Evolutionary conservation across 53 echinoderm and acorn worm species (phyloP).

Genomic region (Apostichopus leukothele): DNA sequence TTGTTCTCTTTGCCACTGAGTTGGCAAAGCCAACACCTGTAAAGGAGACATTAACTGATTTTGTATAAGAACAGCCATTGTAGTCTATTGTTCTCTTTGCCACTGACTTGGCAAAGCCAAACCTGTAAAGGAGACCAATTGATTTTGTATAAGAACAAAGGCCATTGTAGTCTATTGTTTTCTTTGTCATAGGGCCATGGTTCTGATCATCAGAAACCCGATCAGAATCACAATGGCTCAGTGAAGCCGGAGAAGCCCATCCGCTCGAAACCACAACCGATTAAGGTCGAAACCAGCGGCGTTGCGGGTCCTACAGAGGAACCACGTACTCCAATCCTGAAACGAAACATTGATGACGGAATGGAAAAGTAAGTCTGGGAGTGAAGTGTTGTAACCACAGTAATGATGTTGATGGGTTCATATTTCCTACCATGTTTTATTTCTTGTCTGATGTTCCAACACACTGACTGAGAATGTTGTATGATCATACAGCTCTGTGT

Average conservation of each 20-base stretch:
- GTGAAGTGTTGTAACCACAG: background rate
- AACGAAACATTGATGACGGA: slow-evolving; percentile 93
- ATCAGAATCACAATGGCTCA: background rate
- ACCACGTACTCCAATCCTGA: slow-evolving; percentile 66
- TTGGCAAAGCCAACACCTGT: too few species aligned
- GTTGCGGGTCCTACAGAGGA: slow-evolving; percentile 21
- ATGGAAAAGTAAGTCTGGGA: slow-evolving; percentile 84
- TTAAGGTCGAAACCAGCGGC: background rate
- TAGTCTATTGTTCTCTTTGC: too few species aligned
- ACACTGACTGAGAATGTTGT: too few species aligned
- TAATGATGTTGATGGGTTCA: too few species aligned
- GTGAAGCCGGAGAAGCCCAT: background rate
- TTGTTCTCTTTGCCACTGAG: too few species aligned
- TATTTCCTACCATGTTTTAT: too few species aligned
- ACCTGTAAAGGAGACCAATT: background rate
- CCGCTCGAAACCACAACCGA: background rate
- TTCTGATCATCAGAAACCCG: background rate
- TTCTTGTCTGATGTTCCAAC: too few species aligned
- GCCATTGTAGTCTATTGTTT: background rate
- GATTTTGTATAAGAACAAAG: background rate
- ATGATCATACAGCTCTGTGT: too few species aligned
- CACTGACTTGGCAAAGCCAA: background rate
- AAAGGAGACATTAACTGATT: too few species aligned
- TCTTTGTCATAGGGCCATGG: background rate
- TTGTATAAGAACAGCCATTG: too few species aligned